Conservation (phyloP, 2,113 vertebrate species). For the Syngnathus typhle region DNA sequence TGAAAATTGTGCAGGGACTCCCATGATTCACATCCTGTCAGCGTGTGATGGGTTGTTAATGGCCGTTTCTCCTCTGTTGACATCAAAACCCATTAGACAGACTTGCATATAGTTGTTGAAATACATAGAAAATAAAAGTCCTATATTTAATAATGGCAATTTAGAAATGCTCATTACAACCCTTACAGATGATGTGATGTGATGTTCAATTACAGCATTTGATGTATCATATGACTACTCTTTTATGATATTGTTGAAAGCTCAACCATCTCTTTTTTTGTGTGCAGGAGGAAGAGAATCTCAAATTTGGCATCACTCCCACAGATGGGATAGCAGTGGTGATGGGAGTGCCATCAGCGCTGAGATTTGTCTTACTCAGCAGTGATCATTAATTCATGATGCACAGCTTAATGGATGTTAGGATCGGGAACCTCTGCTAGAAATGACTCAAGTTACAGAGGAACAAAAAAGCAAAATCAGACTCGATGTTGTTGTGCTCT, state of each 20-base stretch:
- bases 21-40: neutral
- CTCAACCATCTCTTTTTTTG: neutral
- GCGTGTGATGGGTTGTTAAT: neutral
- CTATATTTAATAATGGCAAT: neutral
- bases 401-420: slow-evolving; percentile 33
- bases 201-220: too few relatives aligned
- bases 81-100: neutral
- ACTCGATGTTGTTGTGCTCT: neutral
- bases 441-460: slow-evolving; percentile 3
- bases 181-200: too few relatives aligned
- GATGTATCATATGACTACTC: too few relatives aligned
- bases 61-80: neutral
- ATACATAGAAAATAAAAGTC: neutral
- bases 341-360: slow-evolving; percentile 45
- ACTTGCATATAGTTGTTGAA: neutral
- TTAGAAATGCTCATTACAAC: too few relatives aligned
- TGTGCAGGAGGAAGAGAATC: slow-evolving; percentile 19
- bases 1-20: neutral
- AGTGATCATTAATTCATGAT: slow-evolving; percentile 64
- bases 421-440: slow-evolving; percentile 32
- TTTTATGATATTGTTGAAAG: neutral
- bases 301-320: slow-evolving; percentile 13
- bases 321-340: slow-evolving; percentile 15
- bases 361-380: slow-evolving; percentile 56
- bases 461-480: neutral